phyloP scores from a whole-genome alignment of 2,888 invertebrate species.

The Eumacrocentrus americanus region DNA sequence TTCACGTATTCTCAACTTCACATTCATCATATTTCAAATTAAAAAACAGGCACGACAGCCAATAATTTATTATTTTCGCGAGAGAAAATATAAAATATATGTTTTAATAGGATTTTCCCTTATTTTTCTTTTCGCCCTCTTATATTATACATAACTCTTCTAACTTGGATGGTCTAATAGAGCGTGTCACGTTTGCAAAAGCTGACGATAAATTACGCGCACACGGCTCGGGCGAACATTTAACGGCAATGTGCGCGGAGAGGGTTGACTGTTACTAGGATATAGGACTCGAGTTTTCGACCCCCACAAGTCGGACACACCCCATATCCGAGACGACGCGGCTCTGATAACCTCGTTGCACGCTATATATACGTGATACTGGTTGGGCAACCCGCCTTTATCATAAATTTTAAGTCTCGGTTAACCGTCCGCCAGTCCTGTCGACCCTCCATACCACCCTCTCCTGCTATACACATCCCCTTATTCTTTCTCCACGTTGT shows the following conservation, averaged over 20 bases:
- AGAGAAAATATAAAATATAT: too few species aligned
- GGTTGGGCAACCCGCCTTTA: slow-evolving; percentile 34
- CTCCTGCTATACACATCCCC: slow-evolving; percentile 7
- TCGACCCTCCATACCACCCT: slow-evolving; percentile 19
- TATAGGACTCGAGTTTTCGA: slow-evolving; percentile 39
- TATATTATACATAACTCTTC: slow-evolving; percentile 6
- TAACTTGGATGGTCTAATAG: too few species aligned
- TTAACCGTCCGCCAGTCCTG: slow-evolving; percentile 34
- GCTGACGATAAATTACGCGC: slow-evolving; percentile 32
- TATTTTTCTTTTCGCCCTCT: not conserved
- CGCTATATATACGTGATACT: slow-evolving; percentile 33
- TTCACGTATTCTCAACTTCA: too few species aligned
- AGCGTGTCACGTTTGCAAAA: too few species aligned
- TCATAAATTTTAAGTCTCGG: slow-evolving; percentile 40
- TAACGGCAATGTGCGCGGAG: slow-evolving; percentile 25
- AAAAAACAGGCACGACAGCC: too few species aligned
- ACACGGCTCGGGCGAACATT: slow-evolving; percentile 22
- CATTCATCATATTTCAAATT: too few species aligned
- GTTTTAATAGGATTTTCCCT: too few species aligned
- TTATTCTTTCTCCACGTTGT: slow-evolving; percentile 14
- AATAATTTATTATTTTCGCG: too few species aligned
- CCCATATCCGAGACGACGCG: slow-evolving; percentile 34
- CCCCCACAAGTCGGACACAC: slow-evolving; percentile 34
- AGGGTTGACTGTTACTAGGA: slow-evolving; percentile 36
- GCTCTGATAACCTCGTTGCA: slow-evolving; percentile 39